phyloP scores from a whole-genome alignment of 1,140 invertebrate genomes.

The Sycophaga agraensis region DNA sequence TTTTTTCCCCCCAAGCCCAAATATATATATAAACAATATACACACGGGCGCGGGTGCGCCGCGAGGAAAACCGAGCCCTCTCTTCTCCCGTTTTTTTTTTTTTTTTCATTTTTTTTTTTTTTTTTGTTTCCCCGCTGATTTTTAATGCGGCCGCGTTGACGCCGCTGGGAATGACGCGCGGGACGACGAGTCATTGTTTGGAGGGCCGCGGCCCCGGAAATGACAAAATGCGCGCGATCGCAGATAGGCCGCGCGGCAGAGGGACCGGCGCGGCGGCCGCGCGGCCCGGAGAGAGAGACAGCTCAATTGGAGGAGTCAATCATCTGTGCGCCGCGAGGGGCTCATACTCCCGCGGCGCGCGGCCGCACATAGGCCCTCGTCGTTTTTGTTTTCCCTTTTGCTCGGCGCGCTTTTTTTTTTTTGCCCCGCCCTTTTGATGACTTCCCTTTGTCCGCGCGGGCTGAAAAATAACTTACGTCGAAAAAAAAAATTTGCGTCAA shows the following conservation, averaged over 20 bases:
- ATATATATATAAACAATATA: no score
- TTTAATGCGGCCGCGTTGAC: constrained; percentile 2
- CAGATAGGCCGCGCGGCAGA: not conserved
- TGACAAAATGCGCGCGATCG: constrained; percentile 11
- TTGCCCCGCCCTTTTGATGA: not conserved
- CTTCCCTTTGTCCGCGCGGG: not conserved
- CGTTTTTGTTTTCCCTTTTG: not conserved
- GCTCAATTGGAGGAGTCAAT: constrained; percentile 7
- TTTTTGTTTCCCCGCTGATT: constrained; percentile 22
- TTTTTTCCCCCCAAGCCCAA: no score
- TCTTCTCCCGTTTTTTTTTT: no score
- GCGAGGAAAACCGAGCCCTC: no score
- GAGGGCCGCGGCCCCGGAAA: constrained; percentile 14
- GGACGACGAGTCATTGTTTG: constrained; percentile 27
- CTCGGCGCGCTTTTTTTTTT: not conserved
- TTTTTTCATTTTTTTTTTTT: constrained; percentile 2
- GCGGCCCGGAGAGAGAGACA: not conserved
- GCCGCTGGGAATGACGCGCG: not conserved
- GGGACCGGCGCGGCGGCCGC: not conserved
- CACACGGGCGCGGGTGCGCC: no score
- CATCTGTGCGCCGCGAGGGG: not conserved
- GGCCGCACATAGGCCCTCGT: no score
- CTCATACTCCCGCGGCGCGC: not conserved
- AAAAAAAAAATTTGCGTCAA: no score
- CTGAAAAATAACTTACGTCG: not conserved